Conservation (phyloP, 2,888 invertebrate species). For the Malacosoma neustria region DNA sequence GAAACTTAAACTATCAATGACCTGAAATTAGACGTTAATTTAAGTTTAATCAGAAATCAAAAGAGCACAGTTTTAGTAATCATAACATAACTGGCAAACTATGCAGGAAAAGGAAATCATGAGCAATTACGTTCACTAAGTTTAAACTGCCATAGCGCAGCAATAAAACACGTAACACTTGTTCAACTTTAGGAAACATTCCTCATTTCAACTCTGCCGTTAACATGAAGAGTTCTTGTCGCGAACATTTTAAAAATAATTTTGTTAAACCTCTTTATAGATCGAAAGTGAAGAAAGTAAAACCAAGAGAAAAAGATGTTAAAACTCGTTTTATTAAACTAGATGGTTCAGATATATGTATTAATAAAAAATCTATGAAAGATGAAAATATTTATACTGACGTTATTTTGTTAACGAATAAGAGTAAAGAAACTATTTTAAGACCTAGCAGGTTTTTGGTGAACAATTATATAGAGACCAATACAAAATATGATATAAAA, state of each 20-base stretch:
- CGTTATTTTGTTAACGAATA: constrained; percentile 11
- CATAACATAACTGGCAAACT: background rate
- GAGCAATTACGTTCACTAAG: background rate
- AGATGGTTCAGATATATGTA: constrained; percentile 38
- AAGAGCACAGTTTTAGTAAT: no score
- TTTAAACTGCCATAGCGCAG: no score
- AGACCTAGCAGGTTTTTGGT: background rate
- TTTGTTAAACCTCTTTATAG: constrained; percentile 55
- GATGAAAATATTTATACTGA: constrained; percentile 5
- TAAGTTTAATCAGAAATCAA: no score
- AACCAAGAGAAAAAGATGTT: constrained; percentile 24
- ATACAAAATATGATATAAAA: background rate
- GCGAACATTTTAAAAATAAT: constrained; percentile 42
- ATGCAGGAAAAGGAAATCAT: background rate
- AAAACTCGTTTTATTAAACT: constrained; percentile 35
- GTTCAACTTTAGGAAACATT: background rate
- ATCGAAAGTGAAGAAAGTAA: constrained; percentile 25
- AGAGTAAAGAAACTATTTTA: constrained; percentile 21
- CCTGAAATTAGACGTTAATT: no score
- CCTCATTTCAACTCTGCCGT: constrained; percentile 8
- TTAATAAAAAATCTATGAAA: constrained; percentile 28
- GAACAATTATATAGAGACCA: background rate
- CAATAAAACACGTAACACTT: background rate
- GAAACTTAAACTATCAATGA: no score
- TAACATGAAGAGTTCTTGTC: constrained; percentile 25